These are phyloP conservation scores for Parambassis ranga DNA, from an alignment of 2,797 vertebrate species.

Conservation along the genomic window DNA sequence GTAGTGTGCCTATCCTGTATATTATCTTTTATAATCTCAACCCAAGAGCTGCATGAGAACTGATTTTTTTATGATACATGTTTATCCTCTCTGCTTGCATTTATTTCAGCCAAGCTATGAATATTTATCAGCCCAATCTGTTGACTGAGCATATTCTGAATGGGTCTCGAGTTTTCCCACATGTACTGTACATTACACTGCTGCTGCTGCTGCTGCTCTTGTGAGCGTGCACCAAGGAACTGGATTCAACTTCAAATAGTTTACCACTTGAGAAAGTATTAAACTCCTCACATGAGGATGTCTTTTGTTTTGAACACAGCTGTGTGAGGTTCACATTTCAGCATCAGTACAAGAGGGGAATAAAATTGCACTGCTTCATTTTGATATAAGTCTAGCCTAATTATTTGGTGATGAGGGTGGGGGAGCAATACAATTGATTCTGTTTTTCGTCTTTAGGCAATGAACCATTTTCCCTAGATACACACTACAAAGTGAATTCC, in stretches of 20 bases:
- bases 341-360: slow-evolving; percentile 12
- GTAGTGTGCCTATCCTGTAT: no score
- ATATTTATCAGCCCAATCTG: slow-evolving; percentile 62
- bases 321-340: slow-evolving; percentile 26
- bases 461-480: slow-evolving; percentile 69
- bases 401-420: slow-evolving; percentile 55
- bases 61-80: slow-evolving; percentile 32
- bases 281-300: slow-evolving; percentile 33
- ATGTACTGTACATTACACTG: slow-evolving; percentile 6
- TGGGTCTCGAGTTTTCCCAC: slow-evolving; percentile 40
- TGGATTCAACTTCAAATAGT: slow-evolving; percentile 62
- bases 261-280: slow-evolving; percentile 55
- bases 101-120: slow-evolving; percentile 41
- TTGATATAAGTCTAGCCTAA: slow-evolving; percentile 66
- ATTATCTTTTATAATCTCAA: neutral
- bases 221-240: slow-evolving; percentile 44
- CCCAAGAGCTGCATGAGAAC: slow-evolving; percentile 6
- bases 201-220: slow-evolving; percentile 24
- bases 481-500: slow-evolving; percentile 80
- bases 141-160: slow-evolving; percentile 64
- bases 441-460: slow-evolving; percentile 68
- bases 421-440: slow-evolving; percentile 69
- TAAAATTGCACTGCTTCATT: slow-evolving; percentile 47
- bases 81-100: slow-evolving; percentile 42
- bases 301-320: slow-evolving; percentile 31